A percentile compares a stretch with the other conserved stretches of the same genome.
Evolutionary conservation across 2,113 vertebrate species (phyloP).

Genomic region (Epinephelus fuscoguttatus): DNA sequence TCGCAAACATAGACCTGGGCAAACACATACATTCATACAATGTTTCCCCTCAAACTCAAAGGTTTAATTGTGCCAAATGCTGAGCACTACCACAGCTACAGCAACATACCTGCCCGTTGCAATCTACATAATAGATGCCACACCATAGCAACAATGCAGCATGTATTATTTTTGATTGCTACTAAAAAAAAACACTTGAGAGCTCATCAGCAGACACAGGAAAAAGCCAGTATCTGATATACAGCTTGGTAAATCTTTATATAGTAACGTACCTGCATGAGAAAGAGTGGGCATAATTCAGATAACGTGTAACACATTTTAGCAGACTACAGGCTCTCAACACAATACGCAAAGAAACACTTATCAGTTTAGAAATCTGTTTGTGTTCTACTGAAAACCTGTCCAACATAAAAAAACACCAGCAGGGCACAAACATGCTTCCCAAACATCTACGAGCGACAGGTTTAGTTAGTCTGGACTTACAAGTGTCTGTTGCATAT

Average conservation of each 20-base stretch:
- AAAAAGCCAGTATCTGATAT: background rate
- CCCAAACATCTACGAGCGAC: background rate
- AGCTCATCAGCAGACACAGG: background rate
- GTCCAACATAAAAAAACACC: background rate
- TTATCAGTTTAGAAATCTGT: background rate
- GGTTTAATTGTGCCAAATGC: background rate
- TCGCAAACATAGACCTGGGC: background rate
- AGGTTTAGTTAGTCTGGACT: conserved; percentile 69
- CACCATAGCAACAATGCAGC: background rate
- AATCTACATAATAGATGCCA: background rate
- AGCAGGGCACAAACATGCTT: background rate
- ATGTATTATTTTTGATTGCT: background rate
- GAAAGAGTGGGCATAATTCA: background rate
- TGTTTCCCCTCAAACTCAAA: too few relatives aligned
- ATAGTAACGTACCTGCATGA: background rate
- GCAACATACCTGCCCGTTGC: background rate
- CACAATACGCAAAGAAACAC: background rate
- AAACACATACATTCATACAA: background rate
- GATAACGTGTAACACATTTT: background rate
- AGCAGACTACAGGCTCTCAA: background rate
- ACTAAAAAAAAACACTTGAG: background rate
- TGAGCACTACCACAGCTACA: background rate
- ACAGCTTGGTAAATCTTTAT: background rate
- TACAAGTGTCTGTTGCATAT: conserved; percentile 99
- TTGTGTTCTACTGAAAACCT: background rate